These are phyloP conservation scores for Lamproptera curius DNA, from an alignment of 2,888 invertebrate genomes.

Conservation along the genomic window DNA sequence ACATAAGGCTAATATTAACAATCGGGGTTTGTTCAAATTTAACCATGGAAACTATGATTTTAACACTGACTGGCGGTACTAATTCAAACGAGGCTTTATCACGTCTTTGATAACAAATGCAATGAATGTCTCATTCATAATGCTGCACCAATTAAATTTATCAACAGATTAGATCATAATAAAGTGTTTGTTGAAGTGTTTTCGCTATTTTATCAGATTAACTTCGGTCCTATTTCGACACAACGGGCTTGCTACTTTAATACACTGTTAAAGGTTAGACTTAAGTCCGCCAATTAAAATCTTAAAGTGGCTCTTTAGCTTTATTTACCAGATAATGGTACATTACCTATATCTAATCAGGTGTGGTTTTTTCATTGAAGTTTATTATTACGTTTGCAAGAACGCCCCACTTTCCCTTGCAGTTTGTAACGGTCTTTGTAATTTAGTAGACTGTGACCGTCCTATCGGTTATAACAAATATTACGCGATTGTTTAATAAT, in stretches of 20 bases:
- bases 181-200: constrained; percentile 5
- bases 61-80: constrained; percentile 1
- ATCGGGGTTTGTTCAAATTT: too few relatives aligned
- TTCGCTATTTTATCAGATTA: constrained; percentile 5
- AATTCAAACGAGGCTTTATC: constrained; percentile 14
- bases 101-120: constrained; percentile 10
- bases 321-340: constrained; percentile 10
- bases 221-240: neutral
- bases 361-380: neutral
- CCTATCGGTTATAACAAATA: too few relatives aligned
- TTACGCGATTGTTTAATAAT: too few relatives aligned
- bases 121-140: neutral
- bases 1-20: too few relatives aligned
- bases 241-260: constrained; percentile 5
- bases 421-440: neutral
- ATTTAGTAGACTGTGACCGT: neutral
- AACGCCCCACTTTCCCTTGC: neutral
- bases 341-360: constrained; percentile 17
- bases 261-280: constrained; percentile 10
- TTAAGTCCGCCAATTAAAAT: constrained; percentile 16
- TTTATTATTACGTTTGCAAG: constrained; percentile 1
- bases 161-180: constrained; percentile 10
- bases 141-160: constrained; percentile 8
- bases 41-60: too few relatives aligned
- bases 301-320: neutral